Evolutionary conservation across 2,797 vertebrate genomes (phyloP).

Genomic region (Aythya fuligula): DNA sequence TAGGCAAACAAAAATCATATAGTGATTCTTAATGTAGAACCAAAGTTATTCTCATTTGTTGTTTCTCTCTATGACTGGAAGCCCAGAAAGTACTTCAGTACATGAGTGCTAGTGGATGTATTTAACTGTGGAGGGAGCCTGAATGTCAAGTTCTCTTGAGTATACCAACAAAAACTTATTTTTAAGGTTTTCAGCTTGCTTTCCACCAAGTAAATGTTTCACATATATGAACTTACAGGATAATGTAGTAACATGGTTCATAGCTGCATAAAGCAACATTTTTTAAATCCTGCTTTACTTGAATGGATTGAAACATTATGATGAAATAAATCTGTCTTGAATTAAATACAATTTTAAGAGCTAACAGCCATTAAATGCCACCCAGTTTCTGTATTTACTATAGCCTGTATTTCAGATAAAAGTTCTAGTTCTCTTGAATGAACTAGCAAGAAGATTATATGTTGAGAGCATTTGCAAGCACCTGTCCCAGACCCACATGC

Average conservation of each 20-base stretch:
- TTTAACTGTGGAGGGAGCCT: constrained; percentile 7
- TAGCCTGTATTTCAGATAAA: not conserved
- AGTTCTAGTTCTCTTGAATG: not conserved
- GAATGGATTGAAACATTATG: not conserved
- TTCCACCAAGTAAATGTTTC: not conserved
- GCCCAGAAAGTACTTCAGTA: not conserved
- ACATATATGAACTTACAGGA: not conserved
- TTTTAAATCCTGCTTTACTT: not conserved
- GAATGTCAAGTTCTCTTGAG: not conserved
- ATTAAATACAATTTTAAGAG: not conserved
- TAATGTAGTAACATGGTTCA: not conserved
- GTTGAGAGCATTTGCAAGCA: not conserved
- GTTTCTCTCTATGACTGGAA: not conserved
- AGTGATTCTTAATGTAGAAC: not conserved
- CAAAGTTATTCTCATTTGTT: not conserved
- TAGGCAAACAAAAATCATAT: not conserved
- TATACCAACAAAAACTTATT: not conserved
- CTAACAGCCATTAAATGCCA: not conserved
- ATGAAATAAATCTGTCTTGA: not conserved
- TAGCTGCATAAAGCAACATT: not conserved
- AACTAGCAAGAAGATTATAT: not conserved
- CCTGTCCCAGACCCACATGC: constrained; percentile 23
- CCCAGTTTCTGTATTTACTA: not conserved
- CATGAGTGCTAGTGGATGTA: not conserved
- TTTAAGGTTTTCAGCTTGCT: not conserved